Evolutionary conservation across 2,113 vertebrate species (phyloP).

Genomic region (Eulacestoma nigropectus): DNA sequence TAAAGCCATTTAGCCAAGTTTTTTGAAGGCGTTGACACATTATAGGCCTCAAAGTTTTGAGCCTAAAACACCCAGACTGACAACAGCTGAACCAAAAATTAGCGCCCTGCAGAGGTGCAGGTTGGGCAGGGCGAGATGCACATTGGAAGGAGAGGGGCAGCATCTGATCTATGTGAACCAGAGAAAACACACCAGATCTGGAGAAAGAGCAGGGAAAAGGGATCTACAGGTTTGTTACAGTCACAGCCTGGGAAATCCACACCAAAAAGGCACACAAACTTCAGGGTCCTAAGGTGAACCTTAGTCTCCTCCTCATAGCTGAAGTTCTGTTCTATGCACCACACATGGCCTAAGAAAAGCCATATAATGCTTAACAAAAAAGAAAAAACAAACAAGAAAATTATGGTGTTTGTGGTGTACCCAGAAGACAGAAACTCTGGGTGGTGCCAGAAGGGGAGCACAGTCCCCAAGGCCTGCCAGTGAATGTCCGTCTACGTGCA

Average conservation of each 20-base stretch:
- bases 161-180: not conserved
- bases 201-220: not conserved
- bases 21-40: not conserved
- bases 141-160: not conserved
- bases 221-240: not conserved
- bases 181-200: not conserved
- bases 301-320: not conserved
- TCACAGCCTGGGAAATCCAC: not conserved
- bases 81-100: not conserved
- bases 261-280: not conserved
- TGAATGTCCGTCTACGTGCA: rapidly evolving
- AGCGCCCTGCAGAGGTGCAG: not conserved
- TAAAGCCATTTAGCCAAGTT: slow-evolving; percentile 15
- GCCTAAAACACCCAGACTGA: not conserved
- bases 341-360: not conserved
- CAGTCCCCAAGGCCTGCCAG: not conserved
- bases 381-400: not conserved
- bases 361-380: not conserved
- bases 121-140: not conserved
- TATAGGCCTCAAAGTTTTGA: not conserved
- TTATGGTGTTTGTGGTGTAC: not conserved
- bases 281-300: not conserved
- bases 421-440: not conserved
- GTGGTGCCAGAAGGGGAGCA: not conserved
- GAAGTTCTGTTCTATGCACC: not conserved